Evolutionary conservation across 2,113 vertebrate genomes (phyloP), one percentile per base, ranked within the genome.

Genomic region (Bettongia penicillata): DNA sequence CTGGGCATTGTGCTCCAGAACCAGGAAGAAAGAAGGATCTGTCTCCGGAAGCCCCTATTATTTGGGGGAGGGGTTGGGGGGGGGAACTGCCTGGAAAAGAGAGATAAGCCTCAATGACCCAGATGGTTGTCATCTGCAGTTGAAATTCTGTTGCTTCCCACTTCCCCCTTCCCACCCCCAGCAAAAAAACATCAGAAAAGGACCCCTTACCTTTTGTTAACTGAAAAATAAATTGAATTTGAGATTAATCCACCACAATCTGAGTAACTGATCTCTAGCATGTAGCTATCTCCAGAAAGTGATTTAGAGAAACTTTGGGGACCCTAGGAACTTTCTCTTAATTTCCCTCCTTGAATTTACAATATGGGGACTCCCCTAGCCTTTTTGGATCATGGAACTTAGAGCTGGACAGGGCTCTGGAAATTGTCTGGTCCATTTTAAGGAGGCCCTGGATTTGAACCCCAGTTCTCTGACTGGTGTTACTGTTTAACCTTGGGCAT

Each of bases 21-120:
- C 68, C 89, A 49, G 61, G 31, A 93, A 53, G 89, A 93, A 94
- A 95, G 57, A 90, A 91, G 50, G 68, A 31, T 11, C 14, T 94
- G 96, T 95, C 68, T 93, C 93, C 94, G 96, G 95, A 97, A 97
- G 93, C 95, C 14, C 43, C 48, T 2, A 9, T 57, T 23, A 90
- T 90, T 19, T 47, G 51, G 49, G n/a, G 77, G 53, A 89, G 24
- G 92, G 43, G 90, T 50, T 24, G 50, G 23, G 24, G 14, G 47
- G 8, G 28, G 92, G 51, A 94, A 90, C 50, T 16, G 91, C 93
- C 93, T 92, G 96, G 93, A 50, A 84, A 6, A 3, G 31, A 91
- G 77, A 96, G 97, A 96, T 93, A 97, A 97, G 93, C 94, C 3
- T 28, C 37, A 2, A 37, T 1, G 8, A 90, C 22, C 91, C 90